Conservation (phyloP, 2,797 vertebrate species). For the Chelonia mydas region DNA sequence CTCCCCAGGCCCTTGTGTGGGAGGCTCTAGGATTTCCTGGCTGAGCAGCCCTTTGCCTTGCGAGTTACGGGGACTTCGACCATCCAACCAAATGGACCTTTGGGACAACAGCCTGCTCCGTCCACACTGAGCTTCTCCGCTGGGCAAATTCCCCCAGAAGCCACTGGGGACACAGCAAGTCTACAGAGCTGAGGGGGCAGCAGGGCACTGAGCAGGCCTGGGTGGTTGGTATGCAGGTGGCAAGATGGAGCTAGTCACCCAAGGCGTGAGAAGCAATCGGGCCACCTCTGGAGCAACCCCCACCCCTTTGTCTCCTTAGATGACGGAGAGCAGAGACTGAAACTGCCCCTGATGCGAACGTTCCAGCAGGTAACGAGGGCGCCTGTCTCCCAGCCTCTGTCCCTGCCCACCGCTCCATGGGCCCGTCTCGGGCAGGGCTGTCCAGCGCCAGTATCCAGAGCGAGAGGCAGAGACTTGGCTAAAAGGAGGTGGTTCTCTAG, state of each 20-base stretch:
- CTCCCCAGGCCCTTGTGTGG: background rate
- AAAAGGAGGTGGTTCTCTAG: slow-evolving; percentile 20
- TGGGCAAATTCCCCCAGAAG: background rate
- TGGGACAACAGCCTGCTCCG: background rate
- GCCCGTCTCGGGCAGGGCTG: slow-evolving; percentile 17
- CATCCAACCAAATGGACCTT: background rate
- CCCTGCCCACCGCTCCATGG: background rate
- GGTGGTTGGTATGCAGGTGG: background rate
- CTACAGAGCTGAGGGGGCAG: background rate
- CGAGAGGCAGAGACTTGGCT: background rate
- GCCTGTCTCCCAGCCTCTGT: background rate
- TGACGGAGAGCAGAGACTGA: slow-evolving; percentile 75
- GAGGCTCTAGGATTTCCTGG: background rate
- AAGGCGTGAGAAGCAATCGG: background rate
- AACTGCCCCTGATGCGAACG: slow-evolving; percentile 59
- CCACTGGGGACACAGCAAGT: background rate
- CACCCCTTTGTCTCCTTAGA: slow-evolving; percentile 61
- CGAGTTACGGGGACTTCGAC: background rate
- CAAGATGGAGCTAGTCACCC: background rate
- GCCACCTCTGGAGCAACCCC: background rate
- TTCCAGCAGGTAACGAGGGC: slow-evolving; percentile 78
- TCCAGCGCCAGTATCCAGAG: background rate
- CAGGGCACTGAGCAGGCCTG: background rate
- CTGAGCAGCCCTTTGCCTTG: background rate
- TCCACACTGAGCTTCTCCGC: background rate